Conservation (phyloP, 2,888 invertebrate species). For the Prosopocoilus inquinatus region DNA sequence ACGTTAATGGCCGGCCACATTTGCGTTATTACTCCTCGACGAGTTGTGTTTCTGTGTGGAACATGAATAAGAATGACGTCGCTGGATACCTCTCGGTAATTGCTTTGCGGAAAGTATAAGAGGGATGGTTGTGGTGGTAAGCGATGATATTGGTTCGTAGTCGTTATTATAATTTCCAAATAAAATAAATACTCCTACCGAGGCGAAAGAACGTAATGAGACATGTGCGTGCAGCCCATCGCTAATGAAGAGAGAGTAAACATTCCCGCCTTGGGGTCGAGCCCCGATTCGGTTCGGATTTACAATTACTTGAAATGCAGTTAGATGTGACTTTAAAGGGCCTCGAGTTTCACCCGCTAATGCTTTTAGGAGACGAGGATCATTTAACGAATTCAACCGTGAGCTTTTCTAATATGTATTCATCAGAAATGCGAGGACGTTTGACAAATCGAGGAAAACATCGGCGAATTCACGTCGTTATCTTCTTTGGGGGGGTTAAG, state of each 20-base stretch:
- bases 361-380: constrained; percentile 18
- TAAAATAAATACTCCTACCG: constrained; percentile 22
- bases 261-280: constrained; percentile 22
- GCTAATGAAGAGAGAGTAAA: constrained; percentile 30
- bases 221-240: constrained; percentile 31
- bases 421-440: constrained; percentile 27
- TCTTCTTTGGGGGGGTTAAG: constrained; percentile 37
- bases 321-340: constrained; percentile 14
- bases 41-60: neutral
- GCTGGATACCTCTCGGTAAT: too few species aligned
- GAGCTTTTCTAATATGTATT: neutral
- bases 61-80: neutral
- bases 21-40: neutral
- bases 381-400: constrained; percentile 13
- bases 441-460: constrained; percentile 42
- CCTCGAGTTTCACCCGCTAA: constrained; percentile 10
- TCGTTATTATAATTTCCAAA: constrained; percentile 10
- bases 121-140: too few species aligned
- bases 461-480: constrained; percentile 34
- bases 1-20: constrained; percentile 14
- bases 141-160: too few species aligned
- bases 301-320: constrained; percentile 21
- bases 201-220: constrained; percentile 27
- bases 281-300: constrained; percentile 21
- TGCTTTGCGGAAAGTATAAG: too few species aligned